These are phyloP conservation scores for Drosophila melanocephala DNA, from an alignment of 2,888 invertebrate species.

Conservation along the genomic window DNA sequence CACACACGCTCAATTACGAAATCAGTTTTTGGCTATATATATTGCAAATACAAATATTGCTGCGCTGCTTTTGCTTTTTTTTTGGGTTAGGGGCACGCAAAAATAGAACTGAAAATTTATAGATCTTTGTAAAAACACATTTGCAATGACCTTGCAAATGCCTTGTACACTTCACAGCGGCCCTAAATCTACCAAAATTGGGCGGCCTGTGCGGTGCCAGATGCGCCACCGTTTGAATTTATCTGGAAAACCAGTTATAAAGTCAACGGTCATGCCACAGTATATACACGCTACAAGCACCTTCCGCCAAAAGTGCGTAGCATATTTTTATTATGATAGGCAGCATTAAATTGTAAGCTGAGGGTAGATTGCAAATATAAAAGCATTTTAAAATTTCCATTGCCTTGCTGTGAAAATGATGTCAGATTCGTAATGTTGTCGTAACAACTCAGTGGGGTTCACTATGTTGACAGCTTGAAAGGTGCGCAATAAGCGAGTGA, in stretches of 20 bases:
- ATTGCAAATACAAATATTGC: conserved; percentile 43
- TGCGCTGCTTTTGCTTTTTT: conserved; percentile 40
- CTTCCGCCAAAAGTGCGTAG: conserved; percentile 1
- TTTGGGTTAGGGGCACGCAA: conserved; percentile 39
- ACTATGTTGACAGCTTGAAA: conserved; percentile 59
- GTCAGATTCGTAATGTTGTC: conserved; percentile 33
- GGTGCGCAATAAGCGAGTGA: conserved; percentile 64
- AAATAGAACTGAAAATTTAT: conserved; percentile 50
- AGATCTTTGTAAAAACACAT: conserved; percentile 45
- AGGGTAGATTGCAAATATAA: conserved; percentile 25
- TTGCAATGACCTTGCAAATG: conserved; percentile 59
- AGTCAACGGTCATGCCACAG: conserved; percentile 69
- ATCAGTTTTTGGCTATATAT: conserved; percentile 39
- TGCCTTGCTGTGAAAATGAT: conserved; percentile 28
- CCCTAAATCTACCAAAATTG: conserved; percentile 42
- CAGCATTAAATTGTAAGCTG: conserved; percentile 22
- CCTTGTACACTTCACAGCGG: conserved; percentile 42
- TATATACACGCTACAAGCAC: conserved; percentile 34
- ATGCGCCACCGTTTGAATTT: conserved; percentile 45
- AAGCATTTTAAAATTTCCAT: conserved; percentile 24
- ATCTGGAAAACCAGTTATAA: conserved; percentile 66
- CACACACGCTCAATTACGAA: conserved; percentile 59
- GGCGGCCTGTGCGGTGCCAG: conserved; percentile 40
- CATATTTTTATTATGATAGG: conserved; percentile 54
- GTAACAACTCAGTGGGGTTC: conserved; percentile 64